These are phyloP conservation scores for Lateolabrax maculatus DNA, from an alignment of 2,797 vertebrate species.

Conservation along the genomic window DNA sequence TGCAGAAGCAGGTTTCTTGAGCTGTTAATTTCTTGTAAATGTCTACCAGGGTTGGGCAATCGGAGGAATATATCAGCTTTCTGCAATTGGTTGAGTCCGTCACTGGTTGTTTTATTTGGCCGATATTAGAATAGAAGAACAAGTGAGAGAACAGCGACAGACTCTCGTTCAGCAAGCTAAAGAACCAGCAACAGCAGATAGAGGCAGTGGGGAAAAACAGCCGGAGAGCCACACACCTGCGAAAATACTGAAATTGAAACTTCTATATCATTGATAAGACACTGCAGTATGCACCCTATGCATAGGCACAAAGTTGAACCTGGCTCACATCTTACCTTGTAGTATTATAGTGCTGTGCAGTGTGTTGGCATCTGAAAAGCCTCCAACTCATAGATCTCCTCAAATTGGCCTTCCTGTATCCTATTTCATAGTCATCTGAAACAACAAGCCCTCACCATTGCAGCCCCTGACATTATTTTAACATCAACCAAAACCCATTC, in stretches of 20 bases:
- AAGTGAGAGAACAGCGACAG: no score
- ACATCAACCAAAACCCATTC: background rate
- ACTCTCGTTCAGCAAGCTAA: no score
- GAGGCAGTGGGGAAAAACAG: no score
- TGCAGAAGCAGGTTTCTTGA: constrained; percentile 2
- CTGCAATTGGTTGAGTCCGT: no score
- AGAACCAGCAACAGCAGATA: no score
- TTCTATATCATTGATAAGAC: no score
- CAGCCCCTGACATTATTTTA: background rate
- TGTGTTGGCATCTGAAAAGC: background rate
- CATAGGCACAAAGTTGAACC: background rate
- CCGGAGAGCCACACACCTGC: no score
- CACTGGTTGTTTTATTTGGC: no score
- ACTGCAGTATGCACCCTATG: background rate
- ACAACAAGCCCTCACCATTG: background rate
- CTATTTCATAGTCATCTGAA: background rate
- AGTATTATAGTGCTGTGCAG: background rate
- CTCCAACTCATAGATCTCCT: background rate
- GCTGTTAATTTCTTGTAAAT: background rate
- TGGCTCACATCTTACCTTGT: background rate
- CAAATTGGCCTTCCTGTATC: background rate
- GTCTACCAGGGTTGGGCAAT: no score
- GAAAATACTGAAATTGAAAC: no score
- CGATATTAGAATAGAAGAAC: no score
- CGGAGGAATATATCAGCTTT: no score